A percentile compares a stretch with the other conserved stretches of the same genome.
phyloP scores from a whole-genome alignment of 2,797 vertebrate genomes.

The Cebuella pygmaea region DNA sequence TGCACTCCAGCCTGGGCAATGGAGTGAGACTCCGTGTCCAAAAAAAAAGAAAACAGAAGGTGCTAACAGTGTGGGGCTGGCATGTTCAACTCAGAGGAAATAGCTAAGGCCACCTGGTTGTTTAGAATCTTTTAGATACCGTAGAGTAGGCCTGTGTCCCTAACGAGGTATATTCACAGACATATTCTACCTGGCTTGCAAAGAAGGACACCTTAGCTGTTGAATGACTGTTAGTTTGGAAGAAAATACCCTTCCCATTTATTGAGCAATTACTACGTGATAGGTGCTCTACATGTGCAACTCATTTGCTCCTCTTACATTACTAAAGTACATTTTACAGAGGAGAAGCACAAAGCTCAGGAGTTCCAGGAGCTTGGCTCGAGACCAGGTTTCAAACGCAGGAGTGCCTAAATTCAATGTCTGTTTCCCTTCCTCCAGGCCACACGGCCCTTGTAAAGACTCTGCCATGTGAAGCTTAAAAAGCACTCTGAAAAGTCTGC shows the following conservation, averaged over 20 bases:
- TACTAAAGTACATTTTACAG: neutral
- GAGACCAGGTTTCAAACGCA: neutral
- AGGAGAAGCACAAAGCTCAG: neutral
- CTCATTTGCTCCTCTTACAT: neutral
- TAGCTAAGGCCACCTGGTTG: neutral
- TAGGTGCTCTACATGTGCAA: fast-evolving
- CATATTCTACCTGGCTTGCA: neutral
- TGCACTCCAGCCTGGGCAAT: too few species aligned
- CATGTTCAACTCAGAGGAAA: neutral
- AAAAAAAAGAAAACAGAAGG: neutral
- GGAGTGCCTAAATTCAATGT: neutral
- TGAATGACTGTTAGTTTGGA: neutral
- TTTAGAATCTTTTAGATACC: fast-evolving
- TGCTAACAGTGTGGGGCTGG: fast-evolving
- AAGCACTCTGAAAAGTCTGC: too few species aligned
- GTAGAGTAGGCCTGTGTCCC: neutral
- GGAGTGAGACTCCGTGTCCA: too few species aligned
- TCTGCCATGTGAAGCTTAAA: neutral
- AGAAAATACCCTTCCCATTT: too few species aligned
- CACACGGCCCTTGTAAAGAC: neutral
- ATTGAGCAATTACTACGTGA: neutral
- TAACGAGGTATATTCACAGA: neutral
- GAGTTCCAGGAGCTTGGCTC: neutral
- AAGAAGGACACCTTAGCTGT: neutral
- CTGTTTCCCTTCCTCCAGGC: neutral